A percentile compares a stretch with the other conserved stretches of the same genome.
Evolutionary conservation across 2,113 vertebrate genomes (phyloP).

Genomic region (Xerus inauris): DNA sequence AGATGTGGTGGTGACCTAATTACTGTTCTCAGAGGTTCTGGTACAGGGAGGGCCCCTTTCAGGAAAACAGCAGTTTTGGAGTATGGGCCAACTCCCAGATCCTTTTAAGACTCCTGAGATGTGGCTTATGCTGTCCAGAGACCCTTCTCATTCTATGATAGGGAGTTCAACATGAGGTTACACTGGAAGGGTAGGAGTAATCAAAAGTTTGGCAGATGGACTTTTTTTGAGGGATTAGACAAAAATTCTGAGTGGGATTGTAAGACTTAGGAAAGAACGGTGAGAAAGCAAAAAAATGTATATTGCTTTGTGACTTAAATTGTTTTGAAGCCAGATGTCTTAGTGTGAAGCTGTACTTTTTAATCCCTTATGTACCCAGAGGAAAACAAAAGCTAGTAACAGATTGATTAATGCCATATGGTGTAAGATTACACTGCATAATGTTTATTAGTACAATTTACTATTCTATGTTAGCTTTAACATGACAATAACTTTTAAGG

Average conservation of each 20-base stretch:
- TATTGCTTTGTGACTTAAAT: slow-evolving; percentile 57
- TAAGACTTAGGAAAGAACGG: slow-evolving; percentile 25
- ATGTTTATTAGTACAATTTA: slow-evolving; percentile 71
- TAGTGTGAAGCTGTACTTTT: slow-evolving; percentile 74
- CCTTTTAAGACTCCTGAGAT: neutral
- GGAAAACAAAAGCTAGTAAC: slow-evolving; percentile 74
- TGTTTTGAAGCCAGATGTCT: slow-evolving; percentile 74
- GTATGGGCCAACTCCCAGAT: neutral
- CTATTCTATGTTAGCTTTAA: slow-evolving; percentile 62
- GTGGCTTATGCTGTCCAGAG: neutral
- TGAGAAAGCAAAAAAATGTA: slow-evolving; percentile 42
- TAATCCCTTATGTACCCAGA: slow-evolving; percentile 63
- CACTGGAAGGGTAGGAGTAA: slow-evolving; percentile 4
- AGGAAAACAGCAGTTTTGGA: neutral
- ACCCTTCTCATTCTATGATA: neutral
- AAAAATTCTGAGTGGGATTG: slow-evolving; percentile 40
- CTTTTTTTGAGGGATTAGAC: slow-evolving; percentile 22
- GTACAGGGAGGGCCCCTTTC: neutral
- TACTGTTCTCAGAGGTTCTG: neutral
- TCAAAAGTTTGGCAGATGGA: slow-evolving; percentile 38
- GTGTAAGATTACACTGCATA: slow-evolving; percentile 67
- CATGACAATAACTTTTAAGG: slow-evolving; percentile 65
- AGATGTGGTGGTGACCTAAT: neutral
- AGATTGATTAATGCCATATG: slow-evolving; percentile 77
- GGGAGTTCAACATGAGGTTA: slow-evolving; percentile 23